Evolutionary conservation across 37 sponge, comb jelly and placozoan genomes (phyloP).

Genomic region (Agelas oroides): DNA sequence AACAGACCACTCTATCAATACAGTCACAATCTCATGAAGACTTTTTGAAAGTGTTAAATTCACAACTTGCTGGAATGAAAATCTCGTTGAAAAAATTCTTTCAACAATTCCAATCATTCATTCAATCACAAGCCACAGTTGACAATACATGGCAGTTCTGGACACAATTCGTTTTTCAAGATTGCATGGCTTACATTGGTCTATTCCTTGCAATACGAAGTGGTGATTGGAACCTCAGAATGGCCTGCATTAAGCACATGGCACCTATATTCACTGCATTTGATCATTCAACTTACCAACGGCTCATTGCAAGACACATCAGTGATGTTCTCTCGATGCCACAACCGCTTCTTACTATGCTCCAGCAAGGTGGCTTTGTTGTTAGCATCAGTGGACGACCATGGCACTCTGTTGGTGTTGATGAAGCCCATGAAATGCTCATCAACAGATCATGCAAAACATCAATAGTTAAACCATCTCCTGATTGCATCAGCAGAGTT

Average conservation of each 20-base stretch:
- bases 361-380: conserved; percentile 29
- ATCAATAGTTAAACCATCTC: conserved; percentile 23
- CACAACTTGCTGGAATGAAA: background rate
- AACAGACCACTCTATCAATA: too few relatives aligned
- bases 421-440: too few relatives aligned
- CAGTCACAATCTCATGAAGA: too few relatives aligned
- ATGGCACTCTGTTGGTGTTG: too few relatives aligned
- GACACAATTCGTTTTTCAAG: conserved; percentile 20
- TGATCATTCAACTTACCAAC: conserved; percentile 12
- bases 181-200: conserved; percentile 10
- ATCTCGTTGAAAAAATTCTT: background rate
- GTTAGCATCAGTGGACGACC: conserved; percentile 9
- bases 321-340: conserved; percentile 5
- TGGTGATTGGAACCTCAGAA: conserved; percentile 24
- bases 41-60: conserved; percentile 9
- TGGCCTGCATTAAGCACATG: conserved; percentile 16
- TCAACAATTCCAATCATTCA: background rate
- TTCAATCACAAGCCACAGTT: background rate
- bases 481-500: conserved; percentile 20
- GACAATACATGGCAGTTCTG: conserved; percentile 31
- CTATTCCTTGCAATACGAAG: conserved; percentile 15
- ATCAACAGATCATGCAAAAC: conserved; percentile 22
- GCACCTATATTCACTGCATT: conserved; percentile 32
- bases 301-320: background rate
- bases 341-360: background rate